Evolutionary conservation across 2,113 vertebrate genomes (phyloP).

Genomic region (Silurus glanis): DNA sequence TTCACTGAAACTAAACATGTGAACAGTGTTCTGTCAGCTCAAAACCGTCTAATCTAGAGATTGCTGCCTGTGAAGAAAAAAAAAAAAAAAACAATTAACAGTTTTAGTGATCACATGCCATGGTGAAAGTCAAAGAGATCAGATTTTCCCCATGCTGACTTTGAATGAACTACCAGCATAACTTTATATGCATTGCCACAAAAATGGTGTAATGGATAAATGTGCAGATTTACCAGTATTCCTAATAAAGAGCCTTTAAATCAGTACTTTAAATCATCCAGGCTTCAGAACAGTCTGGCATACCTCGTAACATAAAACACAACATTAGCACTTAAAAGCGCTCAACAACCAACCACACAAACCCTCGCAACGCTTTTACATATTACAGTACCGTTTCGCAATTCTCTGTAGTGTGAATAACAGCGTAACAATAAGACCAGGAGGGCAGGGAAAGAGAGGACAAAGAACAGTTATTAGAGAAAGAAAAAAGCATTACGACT

Average conservation of each 20-base stretch:
- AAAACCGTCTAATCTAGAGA: background rate
- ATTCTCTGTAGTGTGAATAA: background rate
- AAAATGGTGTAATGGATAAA: background rate
- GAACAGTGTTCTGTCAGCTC: background rate
- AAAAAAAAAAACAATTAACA: background rate
- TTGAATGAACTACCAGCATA: background rate
- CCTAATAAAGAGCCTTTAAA: background rate
- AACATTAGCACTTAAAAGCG: background rate
- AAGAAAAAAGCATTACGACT: background rate
- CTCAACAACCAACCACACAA: background rate
- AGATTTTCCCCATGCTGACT: background rate
- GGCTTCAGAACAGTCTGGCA: background rate
- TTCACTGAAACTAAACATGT: background rate
- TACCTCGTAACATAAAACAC: background rate
- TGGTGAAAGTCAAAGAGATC: background rate
- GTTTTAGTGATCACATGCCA: background rate
- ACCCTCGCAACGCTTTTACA: background rate
- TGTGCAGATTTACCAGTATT: background rate
- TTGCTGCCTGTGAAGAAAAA: background rate
- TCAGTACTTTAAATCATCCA: background rate
- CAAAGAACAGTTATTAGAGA: background rate
- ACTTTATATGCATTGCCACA: background rate
- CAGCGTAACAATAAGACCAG: background rate
- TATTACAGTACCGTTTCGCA: background rate
- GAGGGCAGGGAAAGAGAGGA: background rate